Conservation (phyloP, 2,797 vertebrate genomes). For the Ambastaia sidthimunki region DNA sequence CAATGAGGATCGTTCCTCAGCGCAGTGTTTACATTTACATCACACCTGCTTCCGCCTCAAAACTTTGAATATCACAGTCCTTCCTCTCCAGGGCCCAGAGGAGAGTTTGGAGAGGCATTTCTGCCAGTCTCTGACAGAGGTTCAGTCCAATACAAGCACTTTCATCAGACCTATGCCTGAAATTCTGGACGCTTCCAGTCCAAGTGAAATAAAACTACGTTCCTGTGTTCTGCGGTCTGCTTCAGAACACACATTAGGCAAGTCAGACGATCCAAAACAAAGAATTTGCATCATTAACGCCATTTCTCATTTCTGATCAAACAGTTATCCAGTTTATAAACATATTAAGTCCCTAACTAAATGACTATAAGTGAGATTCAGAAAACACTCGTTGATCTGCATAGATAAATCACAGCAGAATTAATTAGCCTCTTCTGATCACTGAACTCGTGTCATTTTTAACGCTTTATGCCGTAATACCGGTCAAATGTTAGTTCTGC, state of each 20-base stretch:
- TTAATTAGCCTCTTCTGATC: constrained; percentile 17
- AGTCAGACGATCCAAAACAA: background rate
- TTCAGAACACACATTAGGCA: background rate
- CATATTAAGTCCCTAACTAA: background rate
- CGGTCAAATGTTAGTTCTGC: constrained; percentile 19
- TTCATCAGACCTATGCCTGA: background rate
- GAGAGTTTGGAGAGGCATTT: constrained; percentile 14
- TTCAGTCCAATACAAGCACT: constrained; percentile 19
- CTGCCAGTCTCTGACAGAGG: constrained; percentile 17
- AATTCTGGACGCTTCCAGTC: background rate
- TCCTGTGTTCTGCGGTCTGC: too few relatives aligned
- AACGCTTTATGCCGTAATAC: background rate
- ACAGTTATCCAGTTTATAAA: background rate
- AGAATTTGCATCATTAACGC: background rate
- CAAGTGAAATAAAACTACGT: constrained; percentile 1
- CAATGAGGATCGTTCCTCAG: constrained; percentile 53
- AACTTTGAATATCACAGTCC: constrained; percentile 38
- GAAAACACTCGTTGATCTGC: constrained; percentile 17
- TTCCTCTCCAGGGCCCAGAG: constrained; percentile 3
- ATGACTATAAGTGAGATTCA: constrained; percentile 14
- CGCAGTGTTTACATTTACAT: constrained; percentile 59
- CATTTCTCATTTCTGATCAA: background rate
- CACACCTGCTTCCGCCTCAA: constrained; percentile 59
- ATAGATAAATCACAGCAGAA: background rate
- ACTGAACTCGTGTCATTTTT: background rate